phyloP scores from a whole-genome alignment of 30 jellyfish, hydroid and myxozoan species.

The Aurelia sp. region DNA sequence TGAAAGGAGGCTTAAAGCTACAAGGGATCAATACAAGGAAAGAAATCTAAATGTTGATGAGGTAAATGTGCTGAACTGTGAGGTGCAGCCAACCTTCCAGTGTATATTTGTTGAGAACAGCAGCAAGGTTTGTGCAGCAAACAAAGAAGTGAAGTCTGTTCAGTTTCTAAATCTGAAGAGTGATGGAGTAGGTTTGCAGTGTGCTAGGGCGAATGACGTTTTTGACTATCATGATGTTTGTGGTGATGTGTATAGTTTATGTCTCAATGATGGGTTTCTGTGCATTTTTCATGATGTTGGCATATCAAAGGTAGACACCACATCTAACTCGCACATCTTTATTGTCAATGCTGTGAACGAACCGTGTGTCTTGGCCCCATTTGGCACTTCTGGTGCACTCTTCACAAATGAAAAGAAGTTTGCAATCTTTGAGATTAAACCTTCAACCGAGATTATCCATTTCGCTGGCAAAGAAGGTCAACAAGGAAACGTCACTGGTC shows the following conservation, averaged over 20 bases:
- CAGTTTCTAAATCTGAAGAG: conserved; percentile 2
- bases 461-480: conserved; percentile 39
- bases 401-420: conserved; percentile 2
- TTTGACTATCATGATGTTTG: no score
- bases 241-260: no score
- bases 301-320: no score
- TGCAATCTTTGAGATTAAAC: conserved; percentile 25
- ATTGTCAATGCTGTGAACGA: not conserved
- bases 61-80: not conserved
- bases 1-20: not conserved
- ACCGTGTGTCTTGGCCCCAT: conserved; percentile 17
- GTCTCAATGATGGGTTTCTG: no score
- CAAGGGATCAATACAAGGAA: conserved; percentile 1
- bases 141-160: not conserved
- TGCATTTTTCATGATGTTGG: no score
- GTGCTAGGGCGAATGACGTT: not conserved
- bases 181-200: conserved; percentile 6
- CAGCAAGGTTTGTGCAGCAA: conserved; percentile 5
- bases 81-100: not conserved
- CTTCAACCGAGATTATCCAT: conserved; percentile 13
- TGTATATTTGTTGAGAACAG: not conserved
- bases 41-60: not conserved
- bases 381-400: conserved; percentile 42
- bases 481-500: conserved; percentile 24
- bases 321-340: no score